Base-by-base conservation (phyloP, 2,797 vertebrate species). In the Megalops cyprinoides region DNA sequence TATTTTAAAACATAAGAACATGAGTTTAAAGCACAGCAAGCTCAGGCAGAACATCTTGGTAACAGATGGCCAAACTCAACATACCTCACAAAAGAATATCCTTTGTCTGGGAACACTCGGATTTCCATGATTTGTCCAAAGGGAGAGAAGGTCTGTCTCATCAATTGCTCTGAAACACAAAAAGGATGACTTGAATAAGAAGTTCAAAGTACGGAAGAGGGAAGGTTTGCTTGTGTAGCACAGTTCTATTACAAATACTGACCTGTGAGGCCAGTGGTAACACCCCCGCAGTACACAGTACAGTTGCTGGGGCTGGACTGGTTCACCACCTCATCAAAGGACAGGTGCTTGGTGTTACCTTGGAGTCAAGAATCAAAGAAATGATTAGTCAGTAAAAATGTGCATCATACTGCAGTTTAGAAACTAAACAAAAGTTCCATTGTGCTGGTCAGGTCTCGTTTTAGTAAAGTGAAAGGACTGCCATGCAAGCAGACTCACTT, bases 61-160 rank as follows among this genome's bases (percentile, higher is more conserved):
- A 39, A 60, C 42, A 31, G 0, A 0, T n/a, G 2, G 15, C 14
- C 15, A 75, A 75, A 49, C 18, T 53, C 2, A 15, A 79, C 91
- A 0, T 93, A 98, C 98, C 98, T 95, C 89, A 99, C 94, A 81
- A 99, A 99, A 67, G 98, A 99, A 90, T 99, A 99, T 69, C 98
- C 98, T 95, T 99, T 99, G 90, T 99, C 98, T 0, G 98, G 98
- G 90, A 99, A 99, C 87, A 99, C 97, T 85, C 98, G 88, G 86
- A 99, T 96, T 89, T 99, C 98, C 97, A 99, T 95, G 90, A 99
- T 98, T 93, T 98, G 98, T 82, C 98, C 98, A 74, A 99, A 99
- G 5, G 96, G 95, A 39, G 97, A 97, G 90, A 99, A 99, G 67
- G 98, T 99, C 95, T 98, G 98, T 88, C 98, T 97, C 98, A 99